phyloP scores from a whole-genome alignment of 2,888 invertebrate species.

The Drosophila atripex region DNA sequence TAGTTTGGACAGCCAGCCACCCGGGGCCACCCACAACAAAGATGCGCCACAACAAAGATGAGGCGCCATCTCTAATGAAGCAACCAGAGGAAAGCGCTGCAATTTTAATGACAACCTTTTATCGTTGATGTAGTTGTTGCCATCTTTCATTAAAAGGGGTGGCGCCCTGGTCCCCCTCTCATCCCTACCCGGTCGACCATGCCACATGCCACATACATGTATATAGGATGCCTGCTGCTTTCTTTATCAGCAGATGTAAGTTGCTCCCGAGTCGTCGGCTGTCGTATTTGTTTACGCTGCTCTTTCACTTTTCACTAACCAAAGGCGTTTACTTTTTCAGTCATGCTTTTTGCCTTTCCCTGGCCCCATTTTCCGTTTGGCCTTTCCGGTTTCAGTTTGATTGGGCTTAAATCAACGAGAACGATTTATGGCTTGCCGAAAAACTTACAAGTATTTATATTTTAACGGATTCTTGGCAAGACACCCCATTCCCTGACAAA shows the following conservation, averaged over 20 bases:
- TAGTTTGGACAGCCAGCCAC: constrained; percentile 48
- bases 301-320: constrained; percentile 72
- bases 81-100: constrained; percentile 52
- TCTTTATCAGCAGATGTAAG: constrained; percentile 81
- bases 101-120: constrained; percentile 76
- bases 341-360: constrained; percentile 45
- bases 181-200: neutral
- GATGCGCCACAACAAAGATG: constrained; percentile 33
- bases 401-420: neutral
- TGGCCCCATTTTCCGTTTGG: constrained; percentile 57
- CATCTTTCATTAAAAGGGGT: constrained; percentile 73
- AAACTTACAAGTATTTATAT: neutral
- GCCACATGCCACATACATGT: constrained; percentile 15
- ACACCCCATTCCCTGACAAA: neutral
- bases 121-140: constrained; percentile 67
- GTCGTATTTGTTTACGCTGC: constrained; percentile 74
- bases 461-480: neutral
- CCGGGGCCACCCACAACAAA: constrained; percentile 8
- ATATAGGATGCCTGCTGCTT: constrained; percentile 35
- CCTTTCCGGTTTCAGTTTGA: constrained; percentile 41
- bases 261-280: constrained; percentile 41
- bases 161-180: constrained; percentile 38
- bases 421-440: neutral
- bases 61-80: constrained; percentile 56
- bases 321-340: constrained; percentile 64